Evolutionary conservation across 2,113 vertebrate species (phyloP).

Genomic region (Zosterops japonicus): DNA sequence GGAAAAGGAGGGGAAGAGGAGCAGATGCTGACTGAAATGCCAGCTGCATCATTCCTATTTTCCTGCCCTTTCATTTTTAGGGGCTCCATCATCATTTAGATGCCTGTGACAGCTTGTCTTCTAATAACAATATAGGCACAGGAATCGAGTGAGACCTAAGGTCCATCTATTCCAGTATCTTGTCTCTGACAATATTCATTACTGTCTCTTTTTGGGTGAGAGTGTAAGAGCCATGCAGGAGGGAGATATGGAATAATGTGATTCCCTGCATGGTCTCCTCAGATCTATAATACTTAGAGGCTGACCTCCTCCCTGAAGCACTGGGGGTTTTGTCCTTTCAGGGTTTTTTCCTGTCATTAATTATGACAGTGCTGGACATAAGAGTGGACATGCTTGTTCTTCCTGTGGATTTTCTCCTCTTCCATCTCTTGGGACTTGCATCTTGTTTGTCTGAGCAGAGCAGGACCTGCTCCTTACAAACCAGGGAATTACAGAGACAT

Average conservation of each 20-base stretch:
- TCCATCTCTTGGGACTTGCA: background rate
- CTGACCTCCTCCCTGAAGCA: conserved; percentile 19
- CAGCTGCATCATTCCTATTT: background rate
- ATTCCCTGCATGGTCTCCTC: conserved; percentile 5
- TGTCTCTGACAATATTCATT: conserved; percentile 55
- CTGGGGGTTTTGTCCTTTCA: background rate
- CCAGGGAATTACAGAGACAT: background rate
- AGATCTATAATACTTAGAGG: conserved; percentile 37
- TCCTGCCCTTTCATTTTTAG: background rate
- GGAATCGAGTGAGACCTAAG: background rate
- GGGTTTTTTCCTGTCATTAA: conserved; percentile 5
- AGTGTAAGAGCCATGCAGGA: background rate
- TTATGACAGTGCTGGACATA: conserved; percentile 4
- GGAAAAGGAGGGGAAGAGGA: background rate
- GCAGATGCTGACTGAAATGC: background rate
- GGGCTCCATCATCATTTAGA: background rate
- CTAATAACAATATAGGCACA: background rate
- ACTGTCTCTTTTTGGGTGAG: background rate
- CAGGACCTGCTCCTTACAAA: background rate
- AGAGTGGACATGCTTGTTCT: background rate
- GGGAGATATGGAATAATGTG: background rate
- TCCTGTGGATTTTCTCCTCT: background rate
- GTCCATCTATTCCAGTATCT: conserved; percentile 9
- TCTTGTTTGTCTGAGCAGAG: background rate
- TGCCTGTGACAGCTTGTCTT: conserved; percentile 5